Evolutionary conservation across 1,140 invertebrate genomes (phyloP), one percentile per base, ranked within the genome.

Genomic region (Globodera rostochiensis): DNA sequence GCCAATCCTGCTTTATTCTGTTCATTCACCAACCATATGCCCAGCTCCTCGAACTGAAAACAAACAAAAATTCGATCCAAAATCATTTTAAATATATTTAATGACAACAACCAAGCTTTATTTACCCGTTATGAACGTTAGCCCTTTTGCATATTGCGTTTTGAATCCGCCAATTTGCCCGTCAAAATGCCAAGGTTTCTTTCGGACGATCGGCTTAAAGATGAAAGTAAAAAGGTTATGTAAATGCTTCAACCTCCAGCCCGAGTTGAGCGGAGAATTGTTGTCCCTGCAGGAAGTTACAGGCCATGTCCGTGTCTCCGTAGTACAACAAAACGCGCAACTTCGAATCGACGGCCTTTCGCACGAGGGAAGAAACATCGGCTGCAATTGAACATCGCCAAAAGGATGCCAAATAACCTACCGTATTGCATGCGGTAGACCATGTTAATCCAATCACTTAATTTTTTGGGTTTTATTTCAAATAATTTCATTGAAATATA

Each of bases 221-320:
- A 36, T 79, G 36, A 82, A 83, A 36, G 36, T 3, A 36, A 36
- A 36, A 36, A 36, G 36, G 46, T 57, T 64, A n/a, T 15, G 4
- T 7, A 81, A 57, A 9, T 70, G n/a, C 4, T 13, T 64, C 19
- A 6, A 11, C 36, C 2, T 36, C 19, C 25, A 88, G 67, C 2
- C 88, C 88, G 25, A 89, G 81, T 49, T 79, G 60, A 11, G 84
- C 82, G 21, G 83, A 78, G 74, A 89, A 89, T 57, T 89, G 85
- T 66, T 89, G 88, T 49, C 88, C 88, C 83, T 90, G 88, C 87
- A 88, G 83, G 80, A 88, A 86, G 60, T 92, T 92, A 86, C 92
- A 93, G 1, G 91, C 91, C 92, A 92, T 92, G 83, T 93, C 92
- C 47, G 91, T 90, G 86, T 92, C 92, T 9, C 92, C 92, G 86